Conservation (phyloP, 2,888 invertebrate genomes). For the Andrena trimmerana region DNA sequence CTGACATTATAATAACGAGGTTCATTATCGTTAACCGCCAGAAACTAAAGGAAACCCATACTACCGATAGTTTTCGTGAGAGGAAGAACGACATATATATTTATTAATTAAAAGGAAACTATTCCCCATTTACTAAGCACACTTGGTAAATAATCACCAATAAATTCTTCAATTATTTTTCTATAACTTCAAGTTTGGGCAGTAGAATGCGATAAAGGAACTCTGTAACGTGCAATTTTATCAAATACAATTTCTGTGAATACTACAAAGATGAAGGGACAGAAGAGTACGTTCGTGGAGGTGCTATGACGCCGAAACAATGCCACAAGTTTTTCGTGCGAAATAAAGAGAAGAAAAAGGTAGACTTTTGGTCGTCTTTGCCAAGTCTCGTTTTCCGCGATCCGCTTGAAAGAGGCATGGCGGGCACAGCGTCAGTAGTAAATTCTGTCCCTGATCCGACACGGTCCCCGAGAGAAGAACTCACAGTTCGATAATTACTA, state of each 20-base stretch:
- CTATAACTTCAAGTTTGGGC: too few species aligned
- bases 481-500: slow-evolving; percentile 41
- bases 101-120: slow-evolving; percentile 7
- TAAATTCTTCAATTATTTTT: background rate
- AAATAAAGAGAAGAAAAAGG: slow-evolving; percentile 8
- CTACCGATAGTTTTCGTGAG: background rate
- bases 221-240: too few species aligned
- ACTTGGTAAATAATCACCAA: background rate
- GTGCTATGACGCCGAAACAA: slow-evolving; percentile 47
- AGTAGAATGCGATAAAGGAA: too few species aligned
- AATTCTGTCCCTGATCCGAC: slow-evolving; percentile 48
- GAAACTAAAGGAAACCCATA: background rate
- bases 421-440: slow-evolving; percentile 31
- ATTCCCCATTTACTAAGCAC: background rate
- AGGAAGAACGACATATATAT: background rate
- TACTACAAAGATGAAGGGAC: slow-evolving; percentile 10
- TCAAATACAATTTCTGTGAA: too few species aligned
- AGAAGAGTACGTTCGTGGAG: slow-evolving; percentile 33
- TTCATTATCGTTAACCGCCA: slow-evolving; percentile 22
- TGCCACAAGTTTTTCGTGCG: slow-evolving; percentile 40
- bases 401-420: slow-evolving; percentile 45
- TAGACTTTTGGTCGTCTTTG: slow-evolving; percentile 31
- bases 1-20: slow-evolving; percentile 44
- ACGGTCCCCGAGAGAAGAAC: slow-evolving; percentile 28
- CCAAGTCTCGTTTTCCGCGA: slow-evolving; percentile 27